Evolutionary conservation across 2,888 invertebrate genomes (phyloP).

Genomic region (Chymomyza caudatula): DNA sequence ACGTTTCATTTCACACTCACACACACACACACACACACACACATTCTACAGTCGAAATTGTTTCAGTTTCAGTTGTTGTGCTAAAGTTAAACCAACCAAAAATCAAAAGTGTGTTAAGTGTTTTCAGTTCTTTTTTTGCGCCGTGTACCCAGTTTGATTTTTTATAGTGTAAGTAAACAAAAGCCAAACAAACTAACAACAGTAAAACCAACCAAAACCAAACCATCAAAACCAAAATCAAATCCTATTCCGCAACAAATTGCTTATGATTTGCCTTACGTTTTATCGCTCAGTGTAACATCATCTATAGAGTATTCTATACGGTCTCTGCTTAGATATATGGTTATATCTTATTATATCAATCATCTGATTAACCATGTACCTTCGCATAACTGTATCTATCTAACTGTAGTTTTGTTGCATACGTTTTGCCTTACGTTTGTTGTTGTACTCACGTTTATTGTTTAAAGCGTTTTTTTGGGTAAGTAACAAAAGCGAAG

Average conservation of each 20-base stretch:
- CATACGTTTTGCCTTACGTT: slow-evolving; percentile 13
- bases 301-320: background rate
- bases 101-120: slow-evolving; percentile 19
- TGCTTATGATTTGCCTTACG: background rate
- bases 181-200: slow-evolving; percentile 1
- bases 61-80: slow-evolving; percentile 46
- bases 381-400: background rate
- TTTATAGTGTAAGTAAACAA: slow-evolving; percentile 47
- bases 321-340: slow-evolving; percentile 27
- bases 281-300: background rate
- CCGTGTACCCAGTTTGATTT: slow-evolving; percentile 48
- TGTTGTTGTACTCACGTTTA: slow-evolving; percentile 41
- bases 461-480: slow-evolving; percentile 51
- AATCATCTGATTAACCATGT: slow-evolving; percentile 9
- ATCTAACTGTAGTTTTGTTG: background rate
- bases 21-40: slow-evolving; percentile 14
- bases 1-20: background rate
- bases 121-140: slow-evolving; percentile 43
- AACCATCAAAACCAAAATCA: background rate
- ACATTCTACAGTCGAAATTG: slow-evolving; percentile 25
- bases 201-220: slow-evolving; percentile 23
- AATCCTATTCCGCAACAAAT: background rate
- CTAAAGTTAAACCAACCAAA: slow-evolving; percentile 43
- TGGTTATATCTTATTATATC: too few species aligned
- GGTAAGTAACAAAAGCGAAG: slow-evolving; percentile 48